Conservation (phyloP, 2,888 invertebrate species). For the Netelia inedita region DNA sequence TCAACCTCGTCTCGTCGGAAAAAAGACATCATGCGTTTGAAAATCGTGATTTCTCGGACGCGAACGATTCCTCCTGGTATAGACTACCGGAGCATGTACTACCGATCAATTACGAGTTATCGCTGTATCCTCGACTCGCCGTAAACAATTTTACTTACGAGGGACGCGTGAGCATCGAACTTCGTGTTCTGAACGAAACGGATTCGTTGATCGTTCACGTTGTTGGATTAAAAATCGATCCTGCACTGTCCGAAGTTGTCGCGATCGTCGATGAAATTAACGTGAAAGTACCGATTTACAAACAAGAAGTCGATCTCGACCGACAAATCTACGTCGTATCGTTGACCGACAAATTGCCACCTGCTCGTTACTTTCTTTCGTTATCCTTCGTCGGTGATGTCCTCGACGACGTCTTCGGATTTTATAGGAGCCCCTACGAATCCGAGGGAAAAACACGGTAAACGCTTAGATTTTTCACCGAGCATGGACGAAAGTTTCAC, state of each 20-base stretch:
- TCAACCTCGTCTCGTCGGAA: not conserved
- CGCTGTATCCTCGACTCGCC: slow-evolving; percentile 72
- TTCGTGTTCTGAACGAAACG: slow-evolving; percentile 81
- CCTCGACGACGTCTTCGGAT: slow-evolving; percentile 88
- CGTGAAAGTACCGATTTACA: slow-evolving; percentile 55
- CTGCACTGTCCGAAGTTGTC: slow-evolving; percentile 54
- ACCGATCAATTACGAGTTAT: slow-evolving; percentile 87
- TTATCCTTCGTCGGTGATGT: slow-evolving; percentile 87
- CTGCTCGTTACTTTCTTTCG: slow-evolving; percentile 85
- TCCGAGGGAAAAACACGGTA: slow-evolving; percentile 86
- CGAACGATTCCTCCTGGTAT: slow-evolving; percentile 80
- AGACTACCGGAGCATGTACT: slow-evolving; percentile 86
- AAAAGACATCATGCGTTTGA: not conserved
- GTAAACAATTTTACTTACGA: slow-evolving; percentile 80
- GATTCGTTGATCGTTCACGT: slow-evolving; percentile 85
- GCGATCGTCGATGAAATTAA: not conserved
- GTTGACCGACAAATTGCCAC: slow-evolving; percentile 56
- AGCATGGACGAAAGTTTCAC: no score
- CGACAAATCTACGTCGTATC: slow-evolving; percentile 75
- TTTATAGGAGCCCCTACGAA: slow-evolving; percentile 87
- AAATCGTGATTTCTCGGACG: slow-evolving; percentile 8
- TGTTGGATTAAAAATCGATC: slow-evolving; percentile 84
- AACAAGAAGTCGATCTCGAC: slow-evolving; percentile 70
- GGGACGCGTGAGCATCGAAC: slow-evolving; percentile 85
- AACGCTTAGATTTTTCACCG: slow-evolving; percentile 64